phyloP scores from a whole-genome alignment of 1,140 invertebrate species.

The Myzus persicae region DNA sequence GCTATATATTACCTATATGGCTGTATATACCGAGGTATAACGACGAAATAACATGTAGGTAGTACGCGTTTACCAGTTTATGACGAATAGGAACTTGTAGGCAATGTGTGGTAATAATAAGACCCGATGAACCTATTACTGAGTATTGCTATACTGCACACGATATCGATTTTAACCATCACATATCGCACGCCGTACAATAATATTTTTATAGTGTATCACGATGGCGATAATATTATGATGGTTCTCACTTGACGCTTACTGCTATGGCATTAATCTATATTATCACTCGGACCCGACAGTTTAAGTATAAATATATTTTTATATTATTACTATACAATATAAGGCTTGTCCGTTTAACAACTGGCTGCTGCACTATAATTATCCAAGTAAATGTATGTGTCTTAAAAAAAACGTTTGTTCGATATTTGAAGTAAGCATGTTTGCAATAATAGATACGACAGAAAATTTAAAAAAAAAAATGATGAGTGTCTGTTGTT shows the following conservation, averaged over 20 bases:
- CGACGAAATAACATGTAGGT: not conserved
- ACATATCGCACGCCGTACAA: not conserved
- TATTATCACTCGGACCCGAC: not conserved
- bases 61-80: not conserved
- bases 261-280: not conserved
- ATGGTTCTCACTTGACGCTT: rapidly evolving
- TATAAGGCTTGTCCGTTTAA: not conserved
- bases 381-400: not conserved
- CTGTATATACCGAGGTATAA: not conserved
- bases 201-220: not conserved
- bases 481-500: not conserved
- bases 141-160: too few relatives aligned
- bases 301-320: not conserved
- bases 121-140: not conserved
- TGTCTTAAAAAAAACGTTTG: not conserved
- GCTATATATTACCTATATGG: not conserved
- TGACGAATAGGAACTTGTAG: not conserved
- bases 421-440: not conserved
- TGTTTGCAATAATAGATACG: too few relatives aligned
- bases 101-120: not conserved
- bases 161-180: not conserved
- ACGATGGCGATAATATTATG: not conserved
- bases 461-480: too few relatives aligned
- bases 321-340: not conserved
- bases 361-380: not conserved